Base-by-base conservation (phyloP, 1,140 invertebrate species). In the Panagrolaimus sp. region DNA sequence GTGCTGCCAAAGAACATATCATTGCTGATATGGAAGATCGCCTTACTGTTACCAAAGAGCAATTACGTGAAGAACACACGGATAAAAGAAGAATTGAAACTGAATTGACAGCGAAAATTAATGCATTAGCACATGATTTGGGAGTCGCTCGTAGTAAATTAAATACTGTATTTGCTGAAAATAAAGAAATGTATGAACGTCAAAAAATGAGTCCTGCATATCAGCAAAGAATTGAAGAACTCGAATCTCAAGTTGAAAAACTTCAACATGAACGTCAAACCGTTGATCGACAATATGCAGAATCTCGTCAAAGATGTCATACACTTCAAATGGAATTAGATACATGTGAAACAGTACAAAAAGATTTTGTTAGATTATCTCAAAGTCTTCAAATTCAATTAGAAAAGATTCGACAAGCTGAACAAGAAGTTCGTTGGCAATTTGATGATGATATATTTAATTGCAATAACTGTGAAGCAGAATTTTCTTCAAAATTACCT, bases 321-420 rank as follows among this genome's bases (percentile, higher is more conserved):
- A 67, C 38, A 25, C 69, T 74, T 64, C 92, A 97, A 84, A 89
- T 90, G 75, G 94, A 98, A 79, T 86, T 98, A 67, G 90, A 94
- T 79, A 96, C 91, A 77, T 92, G 91, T 83, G 94, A 97, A 87
- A 89, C 89, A 69, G 93, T 97, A 44, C 95, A 98, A 84, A 91
- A 93, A 84, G 95, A 98, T 86, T 97, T 98, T 87, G 96, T 98
- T 47, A 88, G 91, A 73, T 87, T 98, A 25, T 96, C 93, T 16
- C 71, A 72, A 63, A 66, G 57, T 38, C 57, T 72, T 20, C 71
- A 72, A 57, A 74, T 72, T 23, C 71, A 72, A 48, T 45, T 72
- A 27, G 71, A 72, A 61, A 72, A 72, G 46, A 74, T 72, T 68
- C 71, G 71, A 2, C 71, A 72, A 53, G 65, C 72, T n/a, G 71